phyloP scores from a whole-genome alignment of 92 coral and sea anemone species.

The Palythoa heliodiscus region DNA sequence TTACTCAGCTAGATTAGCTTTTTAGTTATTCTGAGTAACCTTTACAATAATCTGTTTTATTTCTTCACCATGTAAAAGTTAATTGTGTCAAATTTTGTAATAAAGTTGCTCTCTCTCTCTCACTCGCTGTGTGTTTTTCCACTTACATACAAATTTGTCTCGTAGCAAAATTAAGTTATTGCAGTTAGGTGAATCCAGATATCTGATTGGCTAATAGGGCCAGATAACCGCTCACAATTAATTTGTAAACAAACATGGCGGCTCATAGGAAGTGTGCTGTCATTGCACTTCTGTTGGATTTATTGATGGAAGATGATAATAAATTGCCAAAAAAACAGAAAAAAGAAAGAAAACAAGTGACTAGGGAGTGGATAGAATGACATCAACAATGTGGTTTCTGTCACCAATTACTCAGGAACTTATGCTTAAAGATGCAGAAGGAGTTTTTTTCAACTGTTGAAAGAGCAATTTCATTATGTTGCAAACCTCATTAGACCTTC shows the following conservation, averaged over 20 bases:
- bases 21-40: too few species aligned
- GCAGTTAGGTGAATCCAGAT: not conserved
- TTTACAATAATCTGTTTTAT: too few species aligned
- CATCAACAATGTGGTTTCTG: conserved; percentile 32
- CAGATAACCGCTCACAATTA: too few species aligned
- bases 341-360: conserved; percentile 7
- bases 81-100: too few species aligned
- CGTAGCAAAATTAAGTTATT: too few species aligned
- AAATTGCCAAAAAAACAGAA: not conserved
- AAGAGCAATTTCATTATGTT: conserved; percentile 35
- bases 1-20: too few species aligned
- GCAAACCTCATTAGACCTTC: conserved; percentile 34
- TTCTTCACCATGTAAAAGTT: too few species aligned
- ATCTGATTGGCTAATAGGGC: not conserved
- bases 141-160: not conserved
- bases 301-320: not conserved
- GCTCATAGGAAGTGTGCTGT: not conserved
- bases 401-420: conserved; percentile 56
- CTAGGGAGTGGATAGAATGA: conserved; percentile 1
- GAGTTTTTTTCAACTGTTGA: conserved; percentile 46
- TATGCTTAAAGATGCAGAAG: conserved; percentile 40
- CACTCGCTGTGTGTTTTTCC: not conserved
- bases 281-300: not conserved
- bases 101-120: too few species aligned
- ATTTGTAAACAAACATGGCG: not conserved